Evolutionary conservation across 2,888 invertebrate species (phyloP), one percentile per base, ranked within the genome.

Genomic region (Hemicrepidius hirtus): DNA sequence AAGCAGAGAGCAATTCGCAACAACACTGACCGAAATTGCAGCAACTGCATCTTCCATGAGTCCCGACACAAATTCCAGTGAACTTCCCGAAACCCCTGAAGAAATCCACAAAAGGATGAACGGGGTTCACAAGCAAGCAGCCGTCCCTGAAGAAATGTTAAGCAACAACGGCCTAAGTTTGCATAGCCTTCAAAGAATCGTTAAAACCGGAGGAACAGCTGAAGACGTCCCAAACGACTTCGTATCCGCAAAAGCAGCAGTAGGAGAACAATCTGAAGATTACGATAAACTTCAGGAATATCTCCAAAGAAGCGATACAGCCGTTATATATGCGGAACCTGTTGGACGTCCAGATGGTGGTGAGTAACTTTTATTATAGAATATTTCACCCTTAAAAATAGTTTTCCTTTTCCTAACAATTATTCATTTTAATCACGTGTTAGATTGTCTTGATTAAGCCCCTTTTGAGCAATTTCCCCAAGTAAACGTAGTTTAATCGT

Each of bases 291-390:
- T 88, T 49, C 82, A 86, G 76, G 88, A 88, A 80, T 87, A 87
- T 79, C 83, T 89, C 79, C 84, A 85, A 75, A 83, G 88, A 68
- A 86, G 86, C 71, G 88, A 89, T 80, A 89, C 89, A 4, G 88
- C 88, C 18, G 88, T 89, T 73, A 88, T 89, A 75, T 89, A 86
- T 79, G 62, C 75, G n/a, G 80, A 79, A 72, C 73, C 80, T 37
- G 78, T 78, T 65, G 79, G 75, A 53, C 75, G 76, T 57, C 49
- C 73, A 28, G 75, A 78, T 67, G 74, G 64, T 64, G 77, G 76
- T 77, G 55, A 76, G 78, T 75, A 35, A 40, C 40, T 71, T 73
- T 32, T 57, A 57, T 44, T 24, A 3, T 9, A 21, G 24, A 50
- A 21, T 3, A 13, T 9, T 6, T 6, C 44, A 44, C 18, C 49